These are phyloP conservation scores for Drosophila paramelanica DNA, from an alignment of 2,888 invertebrate genomes.

Conservation along the genomic window DNA sequence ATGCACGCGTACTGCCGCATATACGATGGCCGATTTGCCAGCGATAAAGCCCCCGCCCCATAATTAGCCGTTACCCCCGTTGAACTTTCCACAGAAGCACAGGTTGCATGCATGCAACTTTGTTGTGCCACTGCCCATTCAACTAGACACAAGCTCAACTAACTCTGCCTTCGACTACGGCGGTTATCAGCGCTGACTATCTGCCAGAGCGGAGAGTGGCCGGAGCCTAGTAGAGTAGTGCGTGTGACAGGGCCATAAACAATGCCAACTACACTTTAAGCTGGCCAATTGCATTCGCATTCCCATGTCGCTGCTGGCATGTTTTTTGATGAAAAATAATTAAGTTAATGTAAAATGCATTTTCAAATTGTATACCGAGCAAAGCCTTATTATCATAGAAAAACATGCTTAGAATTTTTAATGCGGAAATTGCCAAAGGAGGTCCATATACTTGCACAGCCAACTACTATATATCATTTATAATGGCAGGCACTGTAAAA, in stretches of 20 bases:
- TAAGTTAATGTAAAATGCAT: constrained; percentile 74
- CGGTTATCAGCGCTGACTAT: constrained; percentile 60
- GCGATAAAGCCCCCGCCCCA: constrained; percentile 63
- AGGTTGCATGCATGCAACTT: constrained; percentile 35
- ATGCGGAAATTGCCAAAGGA: constrained; percentile 21
- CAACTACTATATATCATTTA: constrained; percentile 25
- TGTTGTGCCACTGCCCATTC: constrained; percentile 33
- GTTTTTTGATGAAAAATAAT: constrained; percentile 66
- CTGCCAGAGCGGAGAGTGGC: constrained; percentile 21
- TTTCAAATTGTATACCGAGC: constrained; percentile 61
- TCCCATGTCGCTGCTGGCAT: constrained; percentile 47
- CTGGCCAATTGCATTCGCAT: constrained; percentile 50
- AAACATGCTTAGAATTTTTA: constrained; percentile 48
- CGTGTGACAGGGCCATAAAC: constrained; percentile 71
- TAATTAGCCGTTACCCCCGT: constrained; percentile 59
- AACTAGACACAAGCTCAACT: constrained; percentile 53
- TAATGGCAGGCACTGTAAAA: constrained; percentile 20
- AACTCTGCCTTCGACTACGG: constrained; percentile 18
- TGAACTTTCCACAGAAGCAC: constrained; percentile 23
- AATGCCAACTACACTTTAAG: constrained; percentile 44
- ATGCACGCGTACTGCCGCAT: constrained; percentile 49
- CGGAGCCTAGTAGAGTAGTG: constrained; percentile 43
- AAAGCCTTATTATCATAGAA: constrained; percentile 45
- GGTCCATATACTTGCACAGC: neutral
- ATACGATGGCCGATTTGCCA: constrained; percentile 66